Percentiles rank a stretch among this genome's conserved stretches.
Evolutionary conservation across 2,113 vertebrate species (phyloP).

Genomic region (Acanthochromis polyacanthus): DNA sequence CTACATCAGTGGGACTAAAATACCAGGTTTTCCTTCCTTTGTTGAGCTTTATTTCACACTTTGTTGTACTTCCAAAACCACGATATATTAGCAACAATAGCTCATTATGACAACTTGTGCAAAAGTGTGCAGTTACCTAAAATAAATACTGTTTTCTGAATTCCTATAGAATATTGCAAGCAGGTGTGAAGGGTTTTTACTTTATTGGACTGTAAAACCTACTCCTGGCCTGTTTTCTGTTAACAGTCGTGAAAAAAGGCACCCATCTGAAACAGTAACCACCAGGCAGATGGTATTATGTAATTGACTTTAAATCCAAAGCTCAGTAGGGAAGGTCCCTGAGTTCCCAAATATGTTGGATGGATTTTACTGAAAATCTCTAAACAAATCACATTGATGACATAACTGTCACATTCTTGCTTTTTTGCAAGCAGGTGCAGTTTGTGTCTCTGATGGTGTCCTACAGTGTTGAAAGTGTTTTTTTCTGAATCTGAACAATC

Average conservation of each 20-base stretch:
- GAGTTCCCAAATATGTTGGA: neutral
- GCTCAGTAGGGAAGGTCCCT: neutral
- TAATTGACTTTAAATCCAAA: conserved; percentile 17
- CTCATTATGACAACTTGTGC: neutral
- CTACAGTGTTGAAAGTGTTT: neutral
- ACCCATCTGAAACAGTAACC: conserved; percentile 33
- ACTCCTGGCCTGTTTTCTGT: neutral
- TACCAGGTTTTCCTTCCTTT: no score
- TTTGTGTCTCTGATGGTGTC: neutral
- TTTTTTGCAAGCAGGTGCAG: neutral
- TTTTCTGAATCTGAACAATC: neutral
- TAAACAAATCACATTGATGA: no score
- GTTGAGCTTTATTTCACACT: no score
- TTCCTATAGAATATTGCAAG: neutral
- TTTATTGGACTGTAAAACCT: conserved; percentile 1
- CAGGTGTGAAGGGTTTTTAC: neutral
- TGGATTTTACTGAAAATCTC: neutral
- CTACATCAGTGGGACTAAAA: no score
- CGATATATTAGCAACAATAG: neutral
- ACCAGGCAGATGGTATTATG: conserved; percentile 28
- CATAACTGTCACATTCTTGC: no score
- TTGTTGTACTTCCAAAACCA: neutral
- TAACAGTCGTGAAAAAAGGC: conserved; percentile 11
- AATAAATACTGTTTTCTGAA: neutral
- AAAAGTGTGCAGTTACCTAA: neutral